These are phyloP conservation scores for Drosophila rufa DNA, from an alignment of 1,140 invertebrate genomes.

Conservation along the genomic window DNA sequence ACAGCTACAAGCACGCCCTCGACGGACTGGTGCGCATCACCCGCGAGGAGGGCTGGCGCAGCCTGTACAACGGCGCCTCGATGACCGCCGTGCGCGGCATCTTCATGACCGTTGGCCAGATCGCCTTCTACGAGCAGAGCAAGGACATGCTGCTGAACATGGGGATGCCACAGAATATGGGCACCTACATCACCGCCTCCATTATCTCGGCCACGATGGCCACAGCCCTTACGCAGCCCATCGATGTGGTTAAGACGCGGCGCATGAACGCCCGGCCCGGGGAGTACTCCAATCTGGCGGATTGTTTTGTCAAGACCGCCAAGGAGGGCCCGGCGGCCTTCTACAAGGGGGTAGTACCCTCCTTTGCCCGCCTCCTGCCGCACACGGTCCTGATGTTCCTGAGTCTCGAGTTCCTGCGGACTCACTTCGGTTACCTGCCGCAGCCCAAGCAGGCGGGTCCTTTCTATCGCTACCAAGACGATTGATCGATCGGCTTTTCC, in stretches of 20 bases:
- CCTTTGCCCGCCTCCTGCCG: conserved; percentile 97
- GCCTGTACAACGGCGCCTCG: conserved; percentile 94
- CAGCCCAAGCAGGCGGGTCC: conserved; percentile 18
- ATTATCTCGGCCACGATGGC: conserved; percentile 91
- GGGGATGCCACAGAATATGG: conserved; percentile 30
- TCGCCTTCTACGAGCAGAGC: conserved; percentile 96
- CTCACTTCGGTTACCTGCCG: conserved; percentile 90
- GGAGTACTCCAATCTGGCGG: conserved; percentile 91
- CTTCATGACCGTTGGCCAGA: conserved; percentile 98
- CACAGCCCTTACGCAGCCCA: conserved; percentile 97
- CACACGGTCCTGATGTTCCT: conserved; percentile 99
- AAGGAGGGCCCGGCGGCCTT: conserved; percentile 96
- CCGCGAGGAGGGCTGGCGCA: conserved; percentile 92
- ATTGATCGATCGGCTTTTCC: not conserved
- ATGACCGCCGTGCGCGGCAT: conserved; percentile 95
- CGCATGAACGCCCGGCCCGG: conserved; percentile 98
- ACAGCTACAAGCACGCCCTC: conserved; percentile 96
- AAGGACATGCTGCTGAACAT: conserved; percentile 29
- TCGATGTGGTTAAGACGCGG: conserved; percentile 98
- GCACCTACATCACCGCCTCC: conserved; percentile 85
- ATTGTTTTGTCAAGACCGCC: conserved; percentile 93
- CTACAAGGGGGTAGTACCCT: conserved; percentile 98
- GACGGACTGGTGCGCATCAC: conserved; percentile 95
- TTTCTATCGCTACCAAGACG: not conserved
- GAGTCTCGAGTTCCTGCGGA: conserved; percentile 96